Conservation (phyloP, 2,113 vertebrate species). For the Oxyruncus cristatus region DNA sequence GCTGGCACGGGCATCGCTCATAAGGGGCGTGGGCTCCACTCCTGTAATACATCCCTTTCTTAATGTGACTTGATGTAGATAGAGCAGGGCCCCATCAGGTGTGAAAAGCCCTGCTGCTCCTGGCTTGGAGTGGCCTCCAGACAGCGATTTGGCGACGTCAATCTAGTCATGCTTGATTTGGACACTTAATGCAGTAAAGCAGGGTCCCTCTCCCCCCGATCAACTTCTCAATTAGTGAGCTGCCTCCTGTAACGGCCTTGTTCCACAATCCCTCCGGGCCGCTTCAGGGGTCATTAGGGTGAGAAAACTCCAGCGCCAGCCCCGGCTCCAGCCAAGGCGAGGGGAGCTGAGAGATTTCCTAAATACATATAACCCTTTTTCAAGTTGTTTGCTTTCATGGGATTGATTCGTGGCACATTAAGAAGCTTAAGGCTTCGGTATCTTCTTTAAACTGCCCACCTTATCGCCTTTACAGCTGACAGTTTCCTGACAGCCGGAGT, state of each 20-base stretch:
- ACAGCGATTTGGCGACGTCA: constrained; percentile 84
- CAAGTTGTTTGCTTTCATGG: constrained; percentile 75
- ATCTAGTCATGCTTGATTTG: constrained; percentile 84
- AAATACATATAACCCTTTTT: constrained; percentile 62
- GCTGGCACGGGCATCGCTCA: constrained; percentile 11
- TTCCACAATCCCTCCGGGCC: constrained; percentile 70
- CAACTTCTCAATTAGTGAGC: constrained; percentile 88
- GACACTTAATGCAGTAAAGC: constrained; percentile 73
- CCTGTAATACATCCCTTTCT: constrained; percentile 70
- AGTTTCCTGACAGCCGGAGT: constrained; percentile 59
- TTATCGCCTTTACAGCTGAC: constrained; percentile 70
- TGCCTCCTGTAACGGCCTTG: constrained; percentile 84
- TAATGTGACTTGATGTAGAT: constrained; percentile 83
- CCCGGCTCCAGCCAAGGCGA: background rate
- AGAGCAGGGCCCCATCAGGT: constrained; percentile 75
- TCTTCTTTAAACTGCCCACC: constrained; percentile 75
- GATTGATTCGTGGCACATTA: constrained; percentile 76
- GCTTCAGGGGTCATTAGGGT: constrained; percentile 70
- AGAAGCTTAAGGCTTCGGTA: constrained; percentile 71
- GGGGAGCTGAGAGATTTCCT: constrained; percentile 45
- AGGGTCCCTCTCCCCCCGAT: constrained; percentile 78
- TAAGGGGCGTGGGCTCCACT: constrained; percentile 5
- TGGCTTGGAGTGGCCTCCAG: constrained; percentile 79
- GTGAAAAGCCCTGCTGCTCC: constrained; percentile 78
- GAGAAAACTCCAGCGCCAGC: constrained; percentile 63